Evolutionary conservation across 1,140 invertebrate genomes (phyloP).

Genomic region (Procambarus clarkii): DNA sequence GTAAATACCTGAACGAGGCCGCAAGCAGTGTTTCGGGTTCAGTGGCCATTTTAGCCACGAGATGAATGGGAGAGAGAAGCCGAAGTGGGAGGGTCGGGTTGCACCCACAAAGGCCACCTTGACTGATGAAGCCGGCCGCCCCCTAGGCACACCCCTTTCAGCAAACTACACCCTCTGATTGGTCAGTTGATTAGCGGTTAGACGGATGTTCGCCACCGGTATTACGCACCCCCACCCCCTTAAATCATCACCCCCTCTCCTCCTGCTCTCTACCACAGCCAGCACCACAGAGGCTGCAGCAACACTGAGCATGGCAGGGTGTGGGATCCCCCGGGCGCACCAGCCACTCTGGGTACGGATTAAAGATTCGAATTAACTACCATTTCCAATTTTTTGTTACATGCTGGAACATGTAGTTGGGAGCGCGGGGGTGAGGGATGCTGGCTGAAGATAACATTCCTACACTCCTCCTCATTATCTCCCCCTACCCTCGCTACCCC

Average conservation of each 20-base stretch:
- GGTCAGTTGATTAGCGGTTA: conserved; percentile 69
- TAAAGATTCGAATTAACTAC: conserved; percentile 22
- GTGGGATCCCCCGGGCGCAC: background rate
- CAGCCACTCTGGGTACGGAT: conserved; percentile 19
- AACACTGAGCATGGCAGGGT: background rate
- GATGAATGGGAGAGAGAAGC: conserved; percentile 26
- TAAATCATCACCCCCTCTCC: conserved; percentile 55
- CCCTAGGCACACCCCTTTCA: conserved; percentile 64
- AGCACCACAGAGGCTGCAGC: conserved; percentile 20
- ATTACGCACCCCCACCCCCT: conserved; percentile 66
- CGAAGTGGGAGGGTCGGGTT: conserved; percentile 19
- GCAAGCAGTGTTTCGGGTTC: background rate
- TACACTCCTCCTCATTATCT: background rate
- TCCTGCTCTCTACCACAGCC: conserved; percentile 49
- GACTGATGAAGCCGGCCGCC: conserved; percentile 51
- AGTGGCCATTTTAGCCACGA: background rate
- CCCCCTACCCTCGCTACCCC: background rate
- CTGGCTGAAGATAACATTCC: background rate
- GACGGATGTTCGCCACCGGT: conserved; percentile 67
- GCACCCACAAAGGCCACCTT: conserved; percentile 46
- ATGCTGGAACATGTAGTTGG: background rate
- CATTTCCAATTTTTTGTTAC: background rate
- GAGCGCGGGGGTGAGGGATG: background rate
- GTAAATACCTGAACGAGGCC: background rate
- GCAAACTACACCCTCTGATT: conserved; percentile 69